These are phyloP conservation scores for Macrotus californicus DNA, from an alignment of 2,113 vertebrate genomes.

Conservation along the genomic window DNA sequence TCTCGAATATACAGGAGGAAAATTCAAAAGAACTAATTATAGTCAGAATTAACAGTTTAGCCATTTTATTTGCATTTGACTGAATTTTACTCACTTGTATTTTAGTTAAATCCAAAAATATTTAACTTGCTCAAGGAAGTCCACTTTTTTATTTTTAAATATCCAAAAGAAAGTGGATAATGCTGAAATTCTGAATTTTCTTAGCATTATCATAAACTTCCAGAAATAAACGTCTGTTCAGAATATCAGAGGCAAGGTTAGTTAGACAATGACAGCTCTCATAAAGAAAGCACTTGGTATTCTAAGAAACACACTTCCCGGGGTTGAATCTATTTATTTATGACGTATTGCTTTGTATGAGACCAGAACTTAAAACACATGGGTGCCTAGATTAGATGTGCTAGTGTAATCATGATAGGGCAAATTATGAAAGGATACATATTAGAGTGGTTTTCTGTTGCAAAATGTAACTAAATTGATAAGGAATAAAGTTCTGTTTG, in stretches of 20 bases:
- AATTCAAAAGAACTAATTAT: neutral
- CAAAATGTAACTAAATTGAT: neutral
- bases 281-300: neutral
- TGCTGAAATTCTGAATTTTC: neutral
- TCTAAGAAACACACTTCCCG: neutral
- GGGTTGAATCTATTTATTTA: neutral
- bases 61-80: neutral
- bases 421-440: neutral
- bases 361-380: neutral
- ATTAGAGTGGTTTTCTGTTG: neutral
- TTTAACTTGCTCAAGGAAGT: neutral
- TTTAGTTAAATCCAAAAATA: neutral
- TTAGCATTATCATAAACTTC: neutral
- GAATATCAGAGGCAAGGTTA: neutral
- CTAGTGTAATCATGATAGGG: neutral
- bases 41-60: neutral
- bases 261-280: neutral
- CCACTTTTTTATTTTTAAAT: neutral
- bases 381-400: neutral
- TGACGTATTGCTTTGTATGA: neutral
- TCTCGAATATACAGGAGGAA: neutral
- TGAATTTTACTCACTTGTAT: neutral
- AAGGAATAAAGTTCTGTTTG: neutral
- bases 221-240: neutral
- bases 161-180: neutral